phyloP scores from a whole-genome alignment of 2,113 vertebrate genomes.

The Podiceps cristatus region DNA sequence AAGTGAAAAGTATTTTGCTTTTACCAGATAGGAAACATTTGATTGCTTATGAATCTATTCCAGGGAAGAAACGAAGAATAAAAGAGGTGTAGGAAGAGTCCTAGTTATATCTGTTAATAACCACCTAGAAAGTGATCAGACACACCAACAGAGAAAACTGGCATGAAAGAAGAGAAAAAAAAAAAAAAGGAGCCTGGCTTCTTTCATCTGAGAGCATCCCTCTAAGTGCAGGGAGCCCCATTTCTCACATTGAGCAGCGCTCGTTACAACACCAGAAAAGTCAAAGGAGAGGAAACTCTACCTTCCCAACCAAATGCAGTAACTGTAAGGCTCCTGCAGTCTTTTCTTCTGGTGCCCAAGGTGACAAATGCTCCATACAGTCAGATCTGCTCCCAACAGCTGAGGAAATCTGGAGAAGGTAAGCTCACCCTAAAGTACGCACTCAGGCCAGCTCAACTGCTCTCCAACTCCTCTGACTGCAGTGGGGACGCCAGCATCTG shows the following conservation, averaged over 20 bases:
- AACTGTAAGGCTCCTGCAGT: background rate
- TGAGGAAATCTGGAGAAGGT: background rate
- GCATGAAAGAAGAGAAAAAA: background rate
- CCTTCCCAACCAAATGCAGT: background rate
- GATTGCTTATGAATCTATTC: background rate
- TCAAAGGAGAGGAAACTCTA: background rate
- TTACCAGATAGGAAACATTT: background rate
- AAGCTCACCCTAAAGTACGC: background rate
- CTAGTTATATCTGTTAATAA: background rate
- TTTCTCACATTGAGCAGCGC: background rate
- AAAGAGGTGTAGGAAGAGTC: background rate
- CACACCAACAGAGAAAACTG: background rate
- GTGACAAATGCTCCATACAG: background rate
- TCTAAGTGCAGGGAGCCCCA: background rate
- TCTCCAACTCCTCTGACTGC: background rate
- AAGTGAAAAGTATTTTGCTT: background rate
- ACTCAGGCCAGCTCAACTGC: background rate
- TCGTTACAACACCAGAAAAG: background rate
- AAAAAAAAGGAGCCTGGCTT: background rate
- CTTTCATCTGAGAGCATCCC: background rate
- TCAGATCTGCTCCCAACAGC: background rate
- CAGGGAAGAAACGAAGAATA: background rate
- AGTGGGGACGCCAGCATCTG: background rate
- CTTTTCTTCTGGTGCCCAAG: background rate
- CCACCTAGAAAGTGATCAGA: background rate